phyloP scores from a whole-genome alignment of 2,888 invertebrate genomes.

The Mythimna pallens region DNA sequence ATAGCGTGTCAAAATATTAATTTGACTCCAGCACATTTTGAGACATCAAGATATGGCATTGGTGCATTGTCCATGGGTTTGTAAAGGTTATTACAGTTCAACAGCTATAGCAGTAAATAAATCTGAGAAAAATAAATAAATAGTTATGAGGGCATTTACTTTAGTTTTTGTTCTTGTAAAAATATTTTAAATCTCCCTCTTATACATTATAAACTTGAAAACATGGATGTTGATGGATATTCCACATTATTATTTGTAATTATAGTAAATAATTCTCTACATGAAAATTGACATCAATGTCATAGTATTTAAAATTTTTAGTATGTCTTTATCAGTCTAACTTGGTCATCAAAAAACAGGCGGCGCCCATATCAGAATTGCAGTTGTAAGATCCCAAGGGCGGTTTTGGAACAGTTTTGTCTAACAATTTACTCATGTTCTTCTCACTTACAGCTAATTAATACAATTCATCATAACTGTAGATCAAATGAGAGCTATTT shows the following conservation, averaged over 20 bases:
- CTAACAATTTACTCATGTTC: constrained; percentile 71
- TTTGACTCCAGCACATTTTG: neutral
- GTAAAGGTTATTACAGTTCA: constrained; percentile 50
- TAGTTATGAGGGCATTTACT: constrained; percentile 47
- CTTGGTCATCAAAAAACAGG: constrained; percentile 81
- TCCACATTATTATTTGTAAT: constrained; percentile 60
- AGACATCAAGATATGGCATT: constrained; percentile 35
- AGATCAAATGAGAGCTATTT: constrained; percentile 86
- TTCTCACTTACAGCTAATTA: constrained; percentile 83
- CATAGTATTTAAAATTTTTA: constrained; percentile 67
- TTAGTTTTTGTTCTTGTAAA: constrained; percentile 57
- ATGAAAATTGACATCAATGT: constrained; percentile 77
- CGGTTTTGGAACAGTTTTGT: constrained; percentile 73
- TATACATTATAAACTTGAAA: constrained; percentile 71
- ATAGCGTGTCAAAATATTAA: constrained; percentile 27
- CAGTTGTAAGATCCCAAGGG: constrained; percentile 76
- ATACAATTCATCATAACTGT: constrained; percentile 79
- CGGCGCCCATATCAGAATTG: constrained; percentile 79
- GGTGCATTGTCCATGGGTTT: constrained; percentile 25
- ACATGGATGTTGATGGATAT: constrained; percentile 60
- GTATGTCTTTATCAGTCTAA: constrained; percentile 82
- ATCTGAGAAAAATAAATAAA: constrained; percentile 54
- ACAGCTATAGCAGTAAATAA: constrained; percentile 51
- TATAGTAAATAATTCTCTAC: constrained; percentile 73
- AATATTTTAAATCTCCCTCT: constrained; percentile 63